Evolutionary conservation across 2,888 invertebrate species (phyloP), one percentile per base, ranked within the genome.

Genomic region (Pheosia tremula): DNA sequence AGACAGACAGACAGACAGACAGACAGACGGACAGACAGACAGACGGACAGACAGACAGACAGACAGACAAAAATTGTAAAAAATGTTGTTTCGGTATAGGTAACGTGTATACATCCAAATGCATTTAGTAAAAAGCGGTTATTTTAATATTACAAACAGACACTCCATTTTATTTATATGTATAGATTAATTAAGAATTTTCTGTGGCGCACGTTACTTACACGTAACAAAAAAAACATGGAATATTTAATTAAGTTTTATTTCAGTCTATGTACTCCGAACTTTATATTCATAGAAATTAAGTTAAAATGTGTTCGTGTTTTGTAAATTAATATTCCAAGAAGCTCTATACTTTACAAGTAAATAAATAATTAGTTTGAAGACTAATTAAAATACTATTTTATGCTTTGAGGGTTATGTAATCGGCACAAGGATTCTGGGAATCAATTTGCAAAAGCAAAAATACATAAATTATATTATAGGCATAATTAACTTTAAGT

Each of bases 301-400:
- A 3, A 13, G 3, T 50, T 9, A 13, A 13, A 47, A 6, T 3
- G 13, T 6, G n/a, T 50, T 50, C 24, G 9, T 50, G 50, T 50
- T 50, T 24, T 8, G 50, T 3, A 50, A 50, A 61, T 66, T 58
- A 47, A 68, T 56, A 62, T 62, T 9, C 58, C 55, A 54, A 55
- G 61, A 57, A 68, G 62, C 61, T n/a, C 13, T 57, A 50, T 7
- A 49, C 36, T 63, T 36, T 43, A 61, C 57, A 62, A 61, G 55
- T 68, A 52, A 37, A 59, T 61, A 64, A 3, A 47, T 47, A 47
- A 47, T 47, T 49, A 41, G 60, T 68, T 71, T 56, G 59, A 53
- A 59, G 52, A 61, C 63, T 55, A 58, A 62, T 63, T 60, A 54
- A 39, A 57, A 57, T 45, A 55, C 57, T 56, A 61, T 67, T 56